Evolutionary conservation across 2,113 vertebrate genomes (phyloP).

Genomic region (Gobiocypris rarus): DNA sequence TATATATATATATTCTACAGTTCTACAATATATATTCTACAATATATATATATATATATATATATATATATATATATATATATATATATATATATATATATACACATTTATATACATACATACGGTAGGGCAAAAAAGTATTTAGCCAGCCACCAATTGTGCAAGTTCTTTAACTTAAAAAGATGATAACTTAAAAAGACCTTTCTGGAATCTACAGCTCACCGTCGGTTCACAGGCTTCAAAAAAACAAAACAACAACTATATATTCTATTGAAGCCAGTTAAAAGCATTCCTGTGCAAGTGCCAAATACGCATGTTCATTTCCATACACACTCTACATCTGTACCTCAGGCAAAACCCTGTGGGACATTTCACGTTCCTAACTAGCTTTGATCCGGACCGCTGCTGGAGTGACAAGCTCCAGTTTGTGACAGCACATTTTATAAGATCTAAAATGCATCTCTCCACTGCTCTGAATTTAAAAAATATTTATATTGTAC

Average conservation of each 20-base stretch:
- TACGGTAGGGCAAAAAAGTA: no score
- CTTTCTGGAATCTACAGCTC: neutral
- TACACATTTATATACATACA: no score
- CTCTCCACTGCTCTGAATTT: neutral
- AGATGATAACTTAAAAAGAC: no score
- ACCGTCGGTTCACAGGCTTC: neutral
- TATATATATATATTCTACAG: no score
- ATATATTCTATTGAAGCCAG: conserved; percentile 10
- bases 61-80: no score
- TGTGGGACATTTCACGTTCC: conserved; percentile 4
- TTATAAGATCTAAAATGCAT: conserved; percentile 45
- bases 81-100: no score
- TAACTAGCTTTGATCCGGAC: conserved; percentile 37
- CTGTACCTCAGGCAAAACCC: conserved; percentile 18
- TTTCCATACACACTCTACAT: conserved; percentile 26
- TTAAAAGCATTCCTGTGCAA: conserved; percentile 21
- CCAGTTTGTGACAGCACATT: conserved; percentile 41
- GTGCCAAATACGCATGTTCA: neutral
- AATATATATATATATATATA: no score
- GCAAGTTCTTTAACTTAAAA: no score
- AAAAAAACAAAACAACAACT: neutral
- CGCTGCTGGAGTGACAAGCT: conserved; percentile 48
- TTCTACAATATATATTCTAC: no score
- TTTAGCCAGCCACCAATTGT: no score
- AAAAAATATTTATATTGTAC: neutral